phyloP scores from a whole-genome alignment of 2,113 vertebrate species.

The Pungitius pungitius region DNA sequence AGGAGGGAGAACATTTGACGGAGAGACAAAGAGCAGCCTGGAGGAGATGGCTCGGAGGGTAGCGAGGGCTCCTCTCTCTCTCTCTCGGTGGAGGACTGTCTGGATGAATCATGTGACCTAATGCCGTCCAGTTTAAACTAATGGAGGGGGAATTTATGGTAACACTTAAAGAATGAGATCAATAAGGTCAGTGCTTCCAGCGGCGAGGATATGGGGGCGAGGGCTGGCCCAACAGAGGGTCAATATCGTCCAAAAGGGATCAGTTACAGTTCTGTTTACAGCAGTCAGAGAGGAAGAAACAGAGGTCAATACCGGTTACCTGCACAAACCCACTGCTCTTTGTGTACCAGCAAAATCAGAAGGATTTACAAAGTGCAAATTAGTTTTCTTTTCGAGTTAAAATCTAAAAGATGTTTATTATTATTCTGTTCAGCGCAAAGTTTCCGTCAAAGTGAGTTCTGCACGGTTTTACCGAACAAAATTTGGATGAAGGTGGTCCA shows the following conservation, averaged over 20 bases:
- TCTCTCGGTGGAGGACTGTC: slow-evolving; percentile 40
- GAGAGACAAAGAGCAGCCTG: slow-evolving; percentile 35
- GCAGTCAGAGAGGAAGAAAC: slow-evolving; percentile 16
- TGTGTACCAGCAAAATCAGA: background rate
- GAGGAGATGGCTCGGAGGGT: slow-evolving; percentile 32
- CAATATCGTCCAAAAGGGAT: slow-evolving; percentile 63
- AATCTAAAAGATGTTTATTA: background rate
- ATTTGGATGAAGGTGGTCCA: background rate
- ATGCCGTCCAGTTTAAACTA: slow-evolving; percentile 66
- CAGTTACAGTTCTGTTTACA: slow-evolving; percentile 41
- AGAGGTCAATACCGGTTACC: slow-evolving; percentile 49
- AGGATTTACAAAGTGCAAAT: background rate
- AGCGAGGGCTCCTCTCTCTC: slow-evolving; percentile 39
- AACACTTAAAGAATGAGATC: slow-evolving; percentile 82
- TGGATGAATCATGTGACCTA: slow-evolving; percentile 62
- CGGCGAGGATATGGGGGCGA: slow-evolving; percentile 39
- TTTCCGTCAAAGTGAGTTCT: background rate
- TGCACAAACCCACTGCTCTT: slow-evolving; percentile 5
- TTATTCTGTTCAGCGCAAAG: background rate
- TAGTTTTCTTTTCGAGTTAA: background rate
- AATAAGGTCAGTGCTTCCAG: slow-evolving; percentile 69
- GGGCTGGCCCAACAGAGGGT: slow-evolving; percentile 38
- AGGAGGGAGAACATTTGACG: slow-evolving; percentile 25
- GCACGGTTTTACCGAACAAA: background rate
- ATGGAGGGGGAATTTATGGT: slow-evolving; percentile 81